Percentiles rank a stretch among this genome's conserved stretches.
Conservation (phyloP, 2,797 vertebrate genomes). For the Decapterus maruadsi region DNA sequence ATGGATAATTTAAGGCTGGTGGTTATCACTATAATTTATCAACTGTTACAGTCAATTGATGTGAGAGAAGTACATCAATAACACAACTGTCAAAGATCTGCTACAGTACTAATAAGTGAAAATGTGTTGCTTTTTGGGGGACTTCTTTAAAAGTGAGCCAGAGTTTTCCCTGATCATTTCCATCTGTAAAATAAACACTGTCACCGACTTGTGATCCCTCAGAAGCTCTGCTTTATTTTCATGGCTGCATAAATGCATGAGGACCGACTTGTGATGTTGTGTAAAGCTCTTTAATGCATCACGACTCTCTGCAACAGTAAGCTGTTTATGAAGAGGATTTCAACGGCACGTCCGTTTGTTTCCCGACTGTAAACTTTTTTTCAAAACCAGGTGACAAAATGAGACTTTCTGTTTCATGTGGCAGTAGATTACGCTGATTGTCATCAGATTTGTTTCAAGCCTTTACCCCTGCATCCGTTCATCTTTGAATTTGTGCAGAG, state of each 20-base stretch:
- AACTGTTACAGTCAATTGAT: neutral
- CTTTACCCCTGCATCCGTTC: neutral
- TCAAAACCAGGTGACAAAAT: neutral
- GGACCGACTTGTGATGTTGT: slow-evolving; percentile 6
- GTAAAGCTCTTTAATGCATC: slow-evolving; percentile 12
- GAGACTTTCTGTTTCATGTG: neutral
- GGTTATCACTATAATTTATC: neutral
- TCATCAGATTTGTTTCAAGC: neutral
- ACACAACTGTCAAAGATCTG: neutral
- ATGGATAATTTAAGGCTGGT: too few species aligned
- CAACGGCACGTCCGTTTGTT: neutral
- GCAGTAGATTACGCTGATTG: neutral
- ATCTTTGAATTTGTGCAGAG: neutral
- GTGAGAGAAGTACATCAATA: neutral
- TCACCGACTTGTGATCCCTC: slow-evolving; percentile 1
- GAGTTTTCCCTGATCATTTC: neutral
- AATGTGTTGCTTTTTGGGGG: neutral
- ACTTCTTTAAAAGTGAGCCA: neutral
- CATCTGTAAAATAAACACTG: slow-evolving; percentile 2
- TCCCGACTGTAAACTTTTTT: neutral
- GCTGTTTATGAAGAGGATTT: slow-evolving; percentile 1
- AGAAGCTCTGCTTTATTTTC: slow-evolving; percentile 4
- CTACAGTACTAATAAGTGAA: neutral
- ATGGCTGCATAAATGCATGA: slow-evolving; percentile 27
- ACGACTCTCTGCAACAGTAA: neutral